Evolutionary conservation across 2,888 invertebrate species (phyloP).

Genomic region (Athalia circularis): DNA sequence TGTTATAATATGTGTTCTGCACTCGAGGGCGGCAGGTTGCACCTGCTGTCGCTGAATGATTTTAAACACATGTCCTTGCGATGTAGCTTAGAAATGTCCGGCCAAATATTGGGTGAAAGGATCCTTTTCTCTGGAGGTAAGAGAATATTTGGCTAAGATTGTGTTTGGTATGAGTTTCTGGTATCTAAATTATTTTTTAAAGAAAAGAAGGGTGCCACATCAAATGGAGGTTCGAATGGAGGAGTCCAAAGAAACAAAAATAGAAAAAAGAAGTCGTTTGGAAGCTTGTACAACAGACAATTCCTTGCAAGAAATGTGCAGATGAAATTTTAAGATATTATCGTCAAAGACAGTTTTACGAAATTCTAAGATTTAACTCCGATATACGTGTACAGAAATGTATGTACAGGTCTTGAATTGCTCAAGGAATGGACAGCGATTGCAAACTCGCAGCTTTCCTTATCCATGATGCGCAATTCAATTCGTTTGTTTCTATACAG

Average conservation of each 20-base stretch:
- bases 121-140: slow-evolving; percentile 1
- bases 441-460: no score
- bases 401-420: slow-evolving; percentile 10
- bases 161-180: background rate
- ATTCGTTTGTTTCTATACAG: no score
- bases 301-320: background rate
- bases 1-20: slow-evolving; percentile 48
- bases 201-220: no score
- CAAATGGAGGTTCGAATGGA: no score
- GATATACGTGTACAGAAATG: background rate
- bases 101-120: slow-evolving; percentile 46
- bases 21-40: slow-evolving; percentile 47
- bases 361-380: background rate
- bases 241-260: no score
- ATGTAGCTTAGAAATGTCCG: slow-evolving; percentile 34
- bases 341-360: slow-evolving; percentile 1
- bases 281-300: background rate
- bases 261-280: no score
- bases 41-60: slow-evolving; percentile 48
- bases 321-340: slow-evolving; percentile 13
- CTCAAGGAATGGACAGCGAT: background rate
- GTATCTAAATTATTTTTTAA: background rate
- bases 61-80: slow-evolving; percentile 45
- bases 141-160: slow-evolving; percentile 13
- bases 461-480: no score